Percentiles rank a stretch among this genome's conserved stretches.
phyloP scores from a whole-genome alignment of 1,140 invertebrate genomes.

The Steinernema khuongi region DNA sequence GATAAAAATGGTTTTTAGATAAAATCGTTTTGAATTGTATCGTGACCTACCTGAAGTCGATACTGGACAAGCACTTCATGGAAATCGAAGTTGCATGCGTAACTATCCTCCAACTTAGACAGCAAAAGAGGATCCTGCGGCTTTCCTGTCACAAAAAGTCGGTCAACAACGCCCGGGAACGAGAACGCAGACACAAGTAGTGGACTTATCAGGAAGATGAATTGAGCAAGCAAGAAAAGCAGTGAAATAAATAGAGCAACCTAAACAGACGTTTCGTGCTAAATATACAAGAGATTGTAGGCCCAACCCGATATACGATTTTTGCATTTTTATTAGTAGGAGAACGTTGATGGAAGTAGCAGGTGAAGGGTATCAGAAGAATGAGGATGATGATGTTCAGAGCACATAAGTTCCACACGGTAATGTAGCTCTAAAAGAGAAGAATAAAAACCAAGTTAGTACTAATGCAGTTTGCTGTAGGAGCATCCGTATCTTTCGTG shows the following conservation, averaged over 20 bases:
- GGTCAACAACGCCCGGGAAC: constrained; percentile 30
- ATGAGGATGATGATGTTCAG: constrained; percentile 29
- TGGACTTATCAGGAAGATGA: constrained; percentile 34
- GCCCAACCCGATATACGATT: constrained; percentile 27
- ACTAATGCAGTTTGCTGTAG: constrained; percentile 6
- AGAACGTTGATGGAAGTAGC: constrained; percentile 22
- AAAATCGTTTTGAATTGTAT: neutral
- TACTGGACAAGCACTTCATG: constrained; percentile 32
- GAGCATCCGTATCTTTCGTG: constrained; percentile 24
- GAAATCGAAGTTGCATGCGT: constrained; percentile 34
- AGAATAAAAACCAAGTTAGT: neutral
- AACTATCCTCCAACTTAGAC: constrained; percentile 19
- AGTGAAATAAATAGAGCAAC: constrained; percentile 27
- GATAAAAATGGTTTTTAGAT: neutral
- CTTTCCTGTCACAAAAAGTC: constrained; percentile 29
- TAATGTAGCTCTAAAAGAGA: constrained; percentile 31
- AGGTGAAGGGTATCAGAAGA: constrained; percentile 23
- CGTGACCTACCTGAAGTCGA: constrained; percentile 26
- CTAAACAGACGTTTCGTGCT: constrained; percentile 15
- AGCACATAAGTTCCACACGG: constrained; percentile 32
- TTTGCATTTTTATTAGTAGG: constrained; percentile 29
- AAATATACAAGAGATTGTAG: neutral
- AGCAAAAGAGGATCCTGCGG: constrained; percentile 33
- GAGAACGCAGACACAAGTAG: constrained; percentile 24
- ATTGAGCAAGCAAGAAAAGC: constrained; percentile 32